Percentiles rank a stretch among this genome's conserved stretches.
These are phyloP conservation scores for Chironomus riparius DNA, from an alignment of 2,888 invertebrate genomes.

Conservation along the genomic window DNA sequence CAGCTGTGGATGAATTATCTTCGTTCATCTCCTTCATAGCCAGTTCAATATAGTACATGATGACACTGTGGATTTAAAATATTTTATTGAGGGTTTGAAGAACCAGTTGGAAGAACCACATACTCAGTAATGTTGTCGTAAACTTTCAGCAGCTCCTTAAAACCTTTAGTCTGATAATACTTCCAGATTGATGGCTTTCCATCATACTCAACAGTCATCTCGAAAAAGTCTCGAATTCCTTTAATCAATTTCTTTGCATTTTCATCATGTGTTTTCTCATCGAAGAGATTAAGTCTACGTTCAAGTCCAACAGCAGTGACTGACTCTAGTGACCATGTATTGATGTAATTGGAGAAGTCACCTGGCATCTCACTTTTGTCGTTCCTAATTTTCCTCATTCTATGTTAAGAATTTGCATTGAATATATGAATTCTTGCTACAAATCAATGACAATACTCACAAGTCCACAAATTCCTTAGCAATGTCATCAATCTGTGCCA, in stretches of 20 bases:
- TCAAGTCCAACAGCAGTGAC: constrained; percentile 42
- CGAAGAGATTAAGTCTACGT: constrained; percentile 36
- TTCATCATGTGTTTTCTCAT: constrained; percentile 8
- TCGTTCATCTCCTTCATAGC: constrained; percentile 34
- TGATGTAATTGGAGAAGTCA: constrained; percentile 45
- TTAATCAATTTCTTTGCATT: neutral
- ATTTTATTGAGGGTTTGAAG: too few relatives aligned
- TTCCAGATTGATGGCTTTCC: constrained; percentile 37
- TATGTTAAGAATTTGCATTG: too few relatives aligned
- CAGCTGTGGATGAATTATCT: neutral
- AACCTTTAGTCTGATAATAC: constrained; percentile 35
- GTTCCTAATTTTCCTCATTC: neutral
- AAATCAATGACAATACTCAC: constrained; percentile 32
- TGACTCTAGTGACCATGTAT: constrained; percentile 52
- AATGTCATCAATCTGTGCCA: constrained; percentile 41
- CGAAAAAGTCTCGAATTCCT: constrained; percentile 10
- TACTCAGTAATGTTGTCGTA: constrained; percentile 42
- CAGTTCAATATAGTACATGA: constrained; percentile 38
- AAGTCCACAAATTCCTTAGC: constrained; percentile 41
- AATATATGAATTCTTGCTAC: too few relatives aligned
- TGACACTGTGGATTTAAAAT: constrained; percentile 17
- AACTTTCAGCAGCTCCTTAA: constrained; percentile 35
- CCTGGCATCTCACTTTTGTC: constrained; percentile 37
- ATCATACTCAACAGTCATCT: constrained; percentile 33
- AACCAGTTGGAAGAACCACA: neutral